Evolutionary conservation across 2,888 invertebrate genomes (phyloP).

Genomic region (Therioaphis trifolii): DNA sequence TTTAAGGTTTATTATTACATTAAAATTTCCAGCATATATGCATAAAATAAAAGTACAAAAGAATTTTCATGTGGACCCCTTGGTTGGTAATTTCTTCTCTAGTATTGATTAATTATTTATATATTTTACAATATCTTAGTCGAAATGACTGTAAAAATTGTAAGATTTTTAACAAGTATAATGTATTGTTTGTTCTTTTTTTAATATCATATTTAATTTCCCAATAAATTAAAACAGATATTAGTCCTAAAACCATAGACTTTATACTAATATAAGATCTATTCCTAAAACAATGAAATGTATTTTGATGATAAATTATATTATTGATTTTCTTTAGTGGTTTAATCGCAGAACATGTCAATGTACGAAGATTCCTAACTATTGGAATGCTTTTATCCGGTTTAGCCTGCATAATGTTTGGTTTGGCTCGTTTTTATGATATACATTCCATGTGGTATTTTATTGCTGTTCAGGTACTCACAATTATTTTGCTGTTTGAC

Average conservation of each 20-base stretch:
- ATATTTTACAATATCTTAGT: too few relatives aligned
- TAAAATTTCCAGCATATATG: too few relatives aligned
- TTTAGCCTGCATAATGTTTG: conserved; percentile 87
- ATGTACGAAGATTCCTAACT: conserved; percentile 89
- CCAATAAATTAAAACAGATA: background rate
- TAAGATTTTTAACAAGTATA: background rate
- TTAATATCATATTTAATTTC: background rate
- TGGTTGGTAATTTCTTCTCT: too few relatives aligned
- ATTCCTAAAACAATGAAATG: too few relatives aligned
- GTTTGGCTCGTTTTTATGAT: conserved; percentile 82
- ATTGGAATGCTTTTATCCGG: conserved; percentile 91
- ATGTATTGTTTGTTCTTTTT: background rate
- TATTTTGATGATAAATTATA: conserved; percentile 6
- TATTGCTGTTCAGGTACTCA: conserved; percentile 82
- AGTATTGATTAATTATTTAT: too few relatives aligned
- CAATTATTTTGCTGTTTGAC: too few relatives aligned
- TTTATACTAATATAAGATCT: too few relatives aligned
- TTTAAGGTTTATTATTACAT: too few relatives aligned
- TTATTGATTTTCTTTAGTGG: conserved; percentile 72
- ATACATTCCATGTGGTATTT: conserved; percentile 88
- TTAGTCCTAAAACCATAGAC: conserved; percentile 3
- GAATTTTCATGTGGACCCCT: too few relatives aligned
- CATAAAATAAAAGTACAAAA: too few relatives aligned
- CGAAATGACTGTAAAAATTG: too few relatives aligned
- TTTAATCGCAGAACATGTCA: conserved; percentile 90